These are phyloP conservation scores for Tenthredo distinguenda DNA, from an alignment of 2,888 invertebrate genomes.

Conservation along the genomic window DNA sequence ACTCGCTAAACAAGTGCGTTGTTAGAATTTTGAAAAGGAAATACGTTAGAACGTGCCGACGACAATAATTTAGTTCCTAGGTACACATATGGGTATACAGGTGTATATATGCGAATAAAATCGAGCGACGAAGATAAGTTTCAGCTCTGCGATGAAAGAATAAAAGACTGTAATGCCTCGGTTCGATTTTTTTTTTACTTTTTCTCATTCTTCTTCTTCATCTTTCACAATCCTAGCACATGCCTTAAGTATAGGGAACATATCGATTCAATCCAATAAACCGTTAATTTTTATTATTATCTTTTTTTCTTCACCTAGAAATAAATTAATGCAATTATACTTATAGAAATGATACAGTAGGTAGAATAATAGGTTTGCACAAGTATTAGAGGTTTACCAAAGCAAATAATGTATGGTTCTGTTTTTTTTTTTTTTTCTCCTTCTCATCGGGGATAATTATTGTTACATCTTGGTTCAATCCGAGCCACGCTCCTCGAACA, in stretches of 20 bases:
- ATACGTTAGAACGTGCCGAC: slow-evolving; percentile 18
- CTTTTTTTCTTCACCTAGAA: slow-evolving; percentile 4
- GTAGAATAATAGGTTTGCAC: slow-evolving; percentile 20
- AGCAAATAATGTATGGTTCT: background rate
- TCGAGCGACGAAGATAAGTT: background rate
- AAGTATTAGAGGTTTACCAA: slow-evolving; percentile 28
- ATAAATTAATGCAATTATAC: slow-evolving; percentile 36
- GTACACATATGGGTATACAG: background rate
- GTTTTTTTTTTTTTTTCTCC: background rate
- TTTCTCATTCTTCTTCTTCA: background rate
- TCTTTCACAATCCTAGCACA: slow-evolving; percentile 16
- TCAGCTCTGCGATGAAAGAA: background rate
- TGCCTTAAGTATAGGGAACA: slow-evolving; percentile 25
- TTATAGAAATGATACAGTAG: slow-evolving; percentile 22
- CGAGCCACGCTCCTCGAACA: background rate
- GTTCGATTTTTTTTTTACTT: background rate
- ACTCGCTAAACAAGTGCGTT: slow-evolving; percentile 23
- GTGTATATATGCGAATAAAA: background rate
- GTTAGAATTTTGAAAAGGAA: background rate
- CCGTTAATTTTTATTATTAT: slow-evolving; percentile 16
- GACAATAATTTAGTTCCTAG: slow-evolving; percentile 20
- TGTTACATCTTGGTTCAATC: slow-evolving; percentile 12
- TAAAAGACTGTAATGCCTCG: background rate
- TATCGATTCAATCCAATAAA: slow-evolving; percentile 38
- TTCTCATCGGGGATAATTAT: background rate